These are phyloP conservation scores for Entelurus aequoreus DNA, from an alignment of 2,113 vertebrate species.

Conservation along the genomic window DNA sequence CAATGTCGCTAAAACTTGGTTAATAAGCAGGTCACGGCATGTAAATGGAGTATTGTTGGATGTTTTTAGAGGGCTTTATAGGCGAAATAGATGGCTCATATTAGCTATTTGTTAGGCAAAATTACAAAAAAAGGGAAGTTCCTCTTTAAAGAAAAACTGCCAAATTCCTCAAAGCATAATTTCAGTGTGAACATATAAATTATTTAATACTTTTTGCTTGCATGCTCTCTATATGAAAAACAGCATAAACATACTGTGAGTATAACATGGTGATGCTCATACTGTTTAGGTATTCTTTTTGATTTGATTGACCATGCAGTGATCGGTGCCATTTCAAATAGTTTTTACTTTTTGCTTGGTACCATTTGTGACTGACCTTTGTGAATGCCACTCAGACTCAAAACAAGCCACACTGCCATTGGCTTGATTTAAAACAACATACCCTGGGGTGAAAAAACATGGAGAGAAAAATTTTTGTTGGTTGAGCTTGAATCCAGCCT, in stretches of 20 bases:
- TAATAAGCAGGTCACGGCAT: no score
- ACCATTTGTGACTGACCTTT: background rate
- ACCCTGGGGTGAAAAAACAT: background rate
- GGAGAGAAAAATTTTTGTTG: background rate
- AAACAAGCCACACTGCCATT: background rate
- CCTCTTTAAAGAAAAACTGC: no score
- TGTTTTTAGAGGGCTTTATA: no score
- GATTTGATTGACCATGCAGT: background rate
- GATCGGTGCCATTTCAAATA: background rate
- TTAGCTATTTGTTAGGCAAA: no score
- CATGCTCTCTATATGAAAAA: background rate
- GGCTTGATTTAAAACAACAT: background rate
- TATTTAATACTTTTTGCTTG: background rate
- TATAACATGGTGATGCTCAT: background rate
- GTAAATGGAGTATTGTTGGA: no score
- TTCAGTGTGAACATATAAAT: background rate
- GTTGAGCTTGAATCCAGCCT: no score
- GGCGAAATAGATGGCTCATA: no score
- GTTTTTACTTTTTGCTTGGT: background rate
- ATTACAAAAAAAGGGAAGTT: no score
- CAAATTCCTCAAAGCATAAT: no score
- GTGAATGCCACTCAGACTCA: background rate
- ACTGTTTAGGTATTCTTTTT: no score
- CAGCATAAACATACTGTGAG: no score
- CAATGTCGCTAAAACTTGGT: no score